Evolutionary conservation across 2,113 vertebrate genomes (phyloP).

Genomic region (Pygoscelis adeliae): DNA sequence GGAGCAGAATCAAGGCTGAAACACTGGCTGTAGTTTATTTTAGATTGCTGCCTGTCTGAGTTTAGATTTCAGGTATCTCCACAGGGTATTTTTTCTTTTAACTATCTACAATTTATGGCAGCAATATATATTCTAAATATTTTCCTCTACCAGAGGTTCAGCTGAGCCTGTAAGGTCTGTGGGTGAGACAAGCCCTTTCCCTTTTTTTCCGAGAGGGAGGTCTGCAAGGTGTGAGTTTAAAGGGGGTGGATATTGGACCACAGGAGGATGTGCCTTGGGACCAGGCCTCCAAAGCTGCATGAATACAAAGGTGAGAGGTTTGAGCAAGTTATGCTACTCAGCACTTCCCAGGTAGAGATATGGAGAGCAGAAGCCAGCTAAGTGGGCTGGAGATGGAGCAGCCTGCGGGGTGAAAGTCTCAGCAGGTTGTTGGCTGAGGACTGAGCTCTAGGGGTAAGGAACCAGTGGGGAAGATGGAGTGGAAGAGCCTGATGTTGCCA

Average conservation of each 20-base stretch:
- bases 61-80: conserved; percentile 42
- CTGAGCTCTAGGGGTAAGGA: not conserved
- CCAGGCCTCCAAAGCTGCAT: not conserved
- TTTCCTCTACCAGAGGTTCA: not conserved
- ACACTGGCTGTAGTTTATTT: conserved; percentile 39
- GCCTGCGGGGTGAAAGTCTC: not conserved
- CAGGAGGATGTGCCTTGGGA: not conserved
- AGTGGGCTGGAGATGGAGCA: not conserved
- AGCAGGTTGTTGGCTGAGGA: not conserved
- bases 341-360: not conserved
- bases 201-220: not conserved
- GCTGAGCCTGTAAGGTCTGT: not conserved
- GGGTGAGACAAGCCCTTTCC: not conserved
- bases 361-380: not conserved
- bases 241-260: not conserved
- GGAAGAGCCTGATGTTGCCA: not conserved
- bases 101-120: conserved; percentile 1
- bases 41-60: conserved; percentile 13
- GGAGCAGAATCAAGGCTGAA: conserved; percentile 43
- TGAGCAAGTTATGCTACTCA: not conserved
- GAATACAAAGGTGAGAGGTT: not conserved
- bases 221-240: not conserved
- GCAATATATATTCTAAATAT: not conserved
- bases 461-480: not conserved
- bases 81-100: conserved; percentile 7